Base-by-base conservation (phyloP, 2,113 vertebrate species). In the Phaethornis superciliosus region DNA sequence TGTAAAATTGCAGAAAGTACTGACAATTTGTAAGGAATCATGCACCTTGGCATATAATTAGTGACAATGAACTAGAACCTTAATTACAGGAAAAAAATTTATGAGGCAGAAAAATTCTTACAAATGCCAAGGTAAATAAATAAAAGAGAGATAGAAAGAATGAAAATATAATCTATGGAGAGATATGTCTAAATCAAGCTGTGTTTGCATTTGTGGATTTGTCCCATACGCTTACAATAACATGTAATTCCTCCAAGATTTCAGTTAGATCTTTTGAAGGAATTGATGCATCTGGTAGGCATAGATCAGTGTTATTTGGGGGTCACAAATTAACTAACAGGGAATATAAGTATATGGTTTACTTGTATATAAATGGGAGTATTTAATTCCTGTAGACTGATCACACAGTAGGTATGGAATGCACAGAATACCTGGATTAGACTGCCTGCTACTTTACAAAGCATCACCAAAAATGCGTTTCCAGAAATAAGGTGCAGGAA, bases 341-440 rank as follows among this genome's bases (percentile, higher is more conserved):
- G 33, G 17, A 87, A 44, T n/a, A 5, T 26, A 60, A 58, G 18
- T 49, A 28, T 24, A 40, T 40, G 40, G 9, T 40, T 40, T 40
- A 40, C 40, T 78, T 49, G 40, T 28, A 26, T 54, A 22, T 59
- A 46, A 92, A 65, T 15, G 33, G 27, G 30, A 83, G 9, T 24
- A 32, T 63, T 78, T 64, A 7, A 44, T 68, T 84, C 28, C 59
- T 54, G 3, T 12, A 49, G 9, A 20, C 12, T 65, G 44, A 68
- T 52, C 12, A 7, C 12, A 7, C 0, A 0, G 32, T 52, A 10
- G 0, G 4, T 44, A 15, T 4, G 22, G 60, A 85, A 33, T 65
- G 75, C 54, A 60, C 14, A 52, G 33, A 47, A 7, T 35, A 30
- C 18, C 2, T 35, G 37, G 24, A 46, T 76, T 79, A 20, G 10